Evolutionary conservation across 2,888 invertebrate genomes (phyloP), one percentile per base, ranked within the genome.

Genomic region (Actias luna): DNA sequence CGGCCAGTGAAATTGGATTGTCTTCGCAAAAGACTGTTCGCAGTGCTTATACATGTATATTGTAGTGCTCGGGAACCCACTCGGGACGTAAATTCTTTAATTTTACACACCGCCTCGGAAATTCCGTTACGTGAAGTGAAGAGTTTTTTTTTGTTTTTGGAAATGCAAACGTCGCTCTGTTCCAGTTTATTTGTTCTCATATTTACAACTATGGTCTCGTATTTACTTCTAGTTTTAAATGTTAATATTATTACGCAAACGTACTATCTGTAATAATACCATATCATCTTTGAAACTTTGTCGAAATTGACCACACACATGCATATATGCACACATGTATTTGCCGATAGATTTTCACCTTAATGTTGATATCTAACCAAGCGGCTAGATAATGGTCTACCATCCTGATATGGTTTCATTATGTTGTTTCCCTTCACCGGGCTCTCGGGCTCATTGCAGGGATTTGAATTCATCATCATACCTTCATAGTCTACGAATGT

Each of bases 1-100:
- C 66, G 66, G 63, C 64, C 63, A 65, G 61, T 61, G 65, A 68
- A 77, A 75, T 76, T 74, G 71, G 64, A 77, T 73, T 72, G 76
- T 76, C 69, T 72, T 70, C 61, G 65, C 64, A 35, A 61, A n/a
- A 70, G 71, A 71, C 55, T 65, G 59, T 67, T 76, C 69, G 64
- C 63, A 66, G 61, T 63, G 35, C 58, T 39, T 29, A 58, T 62
- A 67, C 66, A 63, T 65, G 50, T 65, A 70, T 46, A 59, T 65
- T 61, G 68, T 66, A 66, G 57, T 63, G 59, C 64, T 18, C 29
- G 12, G 61, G 55, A 22, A 25, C 36, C 57, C n/a, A 22, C 58
- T n/a, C 61, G 62, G 60, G 64, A 63, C 67, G 63, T 58, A 68
- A 69, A 69, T 69, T 62, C 65, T 71, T 67, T 65, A 63, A 63